Conservation (phyloP, 2,888 invertebrate species). For the Phytoseiulus persimilis region DNA sequence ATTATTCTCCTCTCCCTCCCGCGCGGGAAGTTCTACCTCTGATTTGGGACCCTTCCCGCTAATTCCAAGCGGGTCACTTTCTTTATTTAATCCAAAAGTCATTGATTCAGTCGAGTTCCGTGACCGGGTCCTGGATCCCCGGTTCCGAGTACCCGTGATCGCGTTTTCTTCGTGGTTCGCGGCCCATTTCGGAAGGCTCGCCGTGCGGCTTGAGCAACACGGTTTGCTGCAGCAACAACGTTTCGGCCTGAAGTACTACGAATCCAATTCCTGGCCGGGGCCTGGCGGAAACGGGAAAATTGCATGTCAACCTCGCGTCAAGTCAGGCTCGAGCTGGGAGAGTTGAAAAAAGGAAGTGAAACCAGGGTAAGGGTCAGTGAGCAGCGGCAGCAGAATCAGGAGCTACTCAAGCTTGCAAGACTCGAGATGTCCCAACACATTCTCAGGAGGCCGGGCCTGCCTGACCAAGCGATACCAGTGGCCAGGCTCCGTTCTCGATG, state of each 20-base stretch:
- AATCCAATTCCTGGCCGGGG: neutral
- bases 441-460: neutral
- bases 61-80: too few species aligned
- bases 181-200: neutral
- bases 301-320: neutral
- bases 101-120: too few species aligned
- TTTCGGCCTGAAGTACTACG: neutral
- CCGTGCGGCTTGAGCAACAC: neutral
- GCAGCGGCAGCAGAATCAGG: neutral
- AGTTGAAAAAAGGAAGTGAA: neutral
- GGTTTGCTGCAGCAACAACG: neutral
- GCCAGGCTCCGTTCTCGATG: neutral
- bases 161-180: neutral
- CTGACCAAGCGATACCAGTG: neutral
- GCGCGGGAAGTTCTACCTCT: too few species aligned
- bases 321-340: neutral
- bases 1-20: too few species aligned
- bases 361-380: neutral
- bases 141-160: neutral
- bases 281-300: too few species aligned
- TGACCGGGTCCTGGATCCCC: neutral
- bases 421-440: slow-evolving; percentile 5
- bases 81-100: too few species aligned
- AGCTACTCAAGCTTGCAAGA: neutral
- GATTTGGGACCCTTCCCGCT: too few species aligned